Evolutionary conservation across 2,113 vertebrate species (phyloP), one percentile per base, ranked within the genome.

Genomic region (Heterotis niloticus): DNA sequence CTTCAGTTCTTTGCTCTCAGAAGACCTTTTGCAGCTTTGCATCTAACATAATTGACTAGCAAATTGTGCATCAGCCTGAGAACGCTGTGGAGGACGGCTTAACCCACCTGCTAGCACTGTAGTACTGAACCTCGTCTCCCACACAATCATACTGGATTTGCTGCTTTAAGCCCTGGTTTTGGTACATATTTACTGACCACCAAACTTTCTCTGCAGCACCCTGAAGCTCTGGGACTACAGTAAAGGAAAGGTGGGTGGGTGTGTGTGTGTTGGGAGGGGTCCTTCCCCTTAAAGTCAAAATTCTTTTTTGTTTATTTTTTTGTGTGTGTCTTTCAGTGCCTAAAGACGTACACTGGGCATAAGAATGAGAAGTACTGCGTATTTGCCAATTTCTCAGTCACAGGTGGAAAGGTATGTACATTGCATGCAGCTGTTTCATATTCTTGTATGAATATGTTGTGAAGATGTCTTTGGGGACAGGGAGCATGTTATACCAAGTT

Each of bases 151-250:
- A 29, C n/a, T 69, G 4, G 24, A 29, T 12, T 23, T 14, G 14
- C 26, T 62, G 16, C 14, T 29, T 13, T 64, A 20, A 12, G 24
- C 4, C 1, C 26, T 9, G 10, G 9, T 62, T 34, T 34, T 24
- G 60, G 56, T 62, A 54, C 57, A 76, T 69, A 56, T 10, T 26
- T 20, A 29, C 26, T 56, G 10, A 44, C 34, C 56, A 62, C 67
- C 34, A 56, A 60, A n/a, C 24, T 62, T 62, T 79, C 12, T 66
- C 87, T 84, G 10, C 85, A 98, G 97, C 92, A 99, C 98, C 13
- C 91, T 99, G 84, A 99, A 99, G 85, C 95, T 99, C 88, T 99
- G 98, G 97, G 98, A 99, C 91, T 99, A 99, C 95, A 99, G 98
- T 91, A 99, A 99, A 92, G 98, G 98, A 90, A 99, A 99, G 94